These are phyloP conservation scores for Episyrphus balteatus DNA, from an alignment of 1,140 invertebrate genomes.

Conservation along the genomic window DNA sequence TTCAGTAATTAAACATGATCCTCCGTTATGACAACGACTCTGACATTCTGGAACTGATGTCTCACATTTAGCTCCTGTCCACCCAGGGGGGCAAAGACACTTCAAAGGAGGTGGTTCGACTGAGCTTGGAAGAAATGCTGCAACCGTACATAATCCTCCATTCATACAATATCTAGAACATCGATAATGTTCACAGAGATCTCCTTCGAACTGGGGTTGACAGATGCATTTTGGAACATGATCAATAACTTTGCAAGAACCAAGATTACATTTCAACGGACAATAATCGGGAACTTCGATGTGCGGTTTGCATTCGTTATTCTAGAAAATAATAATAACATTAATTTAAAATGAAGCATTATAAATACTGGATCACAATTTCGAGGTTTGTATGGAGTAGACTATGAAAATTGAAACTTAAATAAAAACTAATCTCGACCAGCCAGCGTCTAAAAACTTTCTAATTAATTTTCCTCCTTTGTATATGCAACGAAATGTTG, in stretches of 20 bases:
- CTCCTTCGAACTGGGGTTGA: constrained; percentile 46
- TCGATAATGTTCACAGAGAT: constrained; percentile 49
- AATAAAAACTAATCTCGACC: background rate
- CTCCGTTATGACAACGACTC: constrained; percentile 33
- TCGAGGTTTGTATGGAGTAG: background rate
- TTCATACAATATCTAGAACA: constrained; percentile 54
- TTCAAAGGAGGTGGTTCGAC: constrained; percentile 26
- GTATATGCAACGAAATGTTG: too few relatives aligned
- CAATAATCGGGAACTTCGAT: constrained; percentile 31
- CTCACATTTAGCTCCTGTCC: constrained; percentile 56
- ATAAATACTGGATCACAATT: background rate
- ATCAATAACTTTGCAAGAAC: constrained; percentile 42
- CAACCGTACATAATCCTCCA: constrained; percentile 46
- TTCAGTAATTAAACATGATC: constrained; percentile 23
- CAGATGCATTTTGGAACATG: constrained; percentile 45
- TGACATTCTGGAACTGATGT: constrained; percentile 41
- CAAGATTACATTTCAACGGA: constrained; percentile 39
- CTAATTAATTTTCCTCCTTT: too few relatives aligned
- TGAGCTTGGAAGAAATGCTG: constrained; percentile 20
- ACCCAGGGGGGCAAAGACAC: constrained; percentile 52
- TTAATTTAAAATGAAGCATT: too few relatives aligned
- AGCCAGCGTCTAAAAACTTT: too few relatives aligned
- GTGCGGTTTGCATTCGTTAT: constrained; percentile 22
- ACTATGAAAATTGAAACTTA: background rate
- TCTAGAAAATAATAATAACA: too few relatives aligned